Evolutionary conservation across 2,797 vertebrate species (phyloP).

Genomic region (Cephalopachus bancanus): DNA sequence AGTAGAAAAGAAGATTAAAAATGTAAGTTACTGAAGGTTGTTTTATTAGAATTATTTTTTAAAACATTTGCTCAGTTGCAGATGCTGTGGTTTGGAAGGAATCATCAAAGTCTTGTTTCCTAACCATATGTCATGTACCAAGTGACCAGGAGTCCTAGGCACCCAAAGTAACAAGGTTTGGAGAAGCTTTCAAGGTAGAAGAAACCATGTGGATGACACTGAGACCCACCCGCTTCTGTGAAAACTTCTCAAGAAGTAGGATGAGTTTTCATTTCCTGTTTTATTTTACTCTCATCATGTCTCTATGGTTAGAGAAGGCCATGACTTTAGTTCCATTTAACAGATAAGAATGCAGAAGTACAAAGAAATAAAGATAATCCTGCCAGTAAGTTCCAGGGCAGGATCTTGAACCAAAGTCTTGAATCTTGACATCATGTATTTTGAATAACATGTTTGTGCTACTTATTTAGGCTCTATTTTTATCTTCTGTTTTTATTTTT

Average conservation of each 20-base stretch:
- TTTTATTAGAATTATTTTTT: slow-evolving; percentile 21
- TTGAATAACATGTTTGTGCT: not conserved
- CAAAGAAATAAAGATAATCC: not conserved
- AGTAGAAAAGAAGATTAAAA: slow-evolving; percentile 2
- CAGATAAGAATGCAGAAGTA: not conserved
- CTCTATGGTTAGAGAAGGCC: not conserved
- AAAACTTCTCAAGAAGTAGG: not conserved
- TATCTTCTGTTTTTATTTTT: not conserved
- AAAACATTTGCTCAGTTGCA: not conserved
- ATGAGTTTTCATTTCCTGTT: not conserved
- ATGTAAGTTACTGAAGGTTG: not conserved
- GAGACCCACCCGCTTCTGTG: not conserved
- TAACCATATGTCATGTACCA: not conserved
- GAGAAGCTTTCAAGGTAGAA: not conserved
- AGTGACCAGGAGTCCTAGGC: not conserved
- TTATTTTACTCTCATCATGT: not conserved
- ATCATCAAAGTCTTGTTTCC: not conserved
- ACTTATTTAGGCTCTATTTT: not conserved
- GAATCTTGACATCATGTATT: not conserved
- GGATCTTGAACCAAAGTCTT: not conserved
- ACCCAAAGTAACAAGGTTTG: not conserved
- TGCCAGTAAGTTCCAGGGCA: too few relatives aligned
- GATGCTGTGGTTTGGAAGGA: slow-evolving; percentile 8
- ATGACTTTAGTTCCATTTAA: not conserved
- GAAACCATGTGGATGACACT: fast-evolving